A percentile compares a stretch with the other conserved stretches of the same genome.
phyloP scores from a whole-genome alignment of 1,140 invertebrate species.

The Periplaneta americana region DNA sequence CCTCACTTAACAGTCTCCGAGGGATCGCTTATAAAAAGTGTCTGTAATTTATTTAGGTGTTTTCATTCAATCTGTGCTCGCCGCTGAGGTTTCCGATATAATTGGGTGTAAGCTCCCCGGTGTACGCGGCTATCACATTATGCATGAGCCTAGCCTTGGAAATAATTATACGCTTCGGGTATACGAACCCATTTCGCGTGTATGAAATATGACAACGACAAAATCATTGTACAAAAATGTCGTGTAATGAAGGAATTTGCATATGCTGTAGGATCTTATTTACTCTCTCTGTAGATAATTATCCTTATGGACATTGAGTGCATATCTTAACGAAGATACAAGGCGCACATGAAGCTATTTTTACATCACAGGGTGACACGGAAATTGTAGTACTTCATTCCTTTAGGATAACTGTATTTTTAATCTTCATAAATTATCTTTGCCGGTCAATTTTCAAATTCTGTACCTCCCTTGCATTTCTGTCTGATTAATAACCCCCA shows the following conservation, averaged over 20 bases:
- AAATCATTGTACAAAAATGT: neutral
- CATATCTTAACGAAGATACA: neutral
- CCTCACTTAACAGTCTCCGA: neutral
- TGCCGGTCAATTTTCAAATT: no score
- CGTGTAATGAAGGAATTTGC: neutral
- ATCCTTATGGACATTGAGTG: neutral
- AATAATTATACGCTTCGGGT: neutral
- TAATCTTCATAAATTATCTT: no score
- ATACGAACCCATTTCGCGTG: neutral
- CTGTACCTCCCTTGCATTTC: no score
- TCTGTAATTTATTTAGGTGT: neutral
- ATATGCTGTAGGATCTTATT: neutral
- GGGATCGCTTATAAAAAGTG: neutral
- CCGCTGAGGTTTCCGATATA: neutral
- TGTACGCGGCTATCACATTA: no score
- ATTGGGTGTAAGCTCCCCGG: neutral
- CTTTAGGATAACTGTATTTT: neutral
- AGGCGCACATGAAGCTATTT: neutral
- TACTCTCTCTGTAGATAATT: neutral
- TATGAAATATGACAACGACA: neutral
- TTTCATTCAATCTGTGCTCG: neutral
- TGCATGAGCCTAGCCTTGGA: neutral
- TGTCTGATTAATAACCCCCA: no score
- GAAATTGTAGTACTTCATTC: neutral
- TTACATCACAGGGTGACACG: neutral